Base-by-base conservation (phyloP, 2,888 invertebrate genomes). In the Trissolcus japonicus region DNA sequence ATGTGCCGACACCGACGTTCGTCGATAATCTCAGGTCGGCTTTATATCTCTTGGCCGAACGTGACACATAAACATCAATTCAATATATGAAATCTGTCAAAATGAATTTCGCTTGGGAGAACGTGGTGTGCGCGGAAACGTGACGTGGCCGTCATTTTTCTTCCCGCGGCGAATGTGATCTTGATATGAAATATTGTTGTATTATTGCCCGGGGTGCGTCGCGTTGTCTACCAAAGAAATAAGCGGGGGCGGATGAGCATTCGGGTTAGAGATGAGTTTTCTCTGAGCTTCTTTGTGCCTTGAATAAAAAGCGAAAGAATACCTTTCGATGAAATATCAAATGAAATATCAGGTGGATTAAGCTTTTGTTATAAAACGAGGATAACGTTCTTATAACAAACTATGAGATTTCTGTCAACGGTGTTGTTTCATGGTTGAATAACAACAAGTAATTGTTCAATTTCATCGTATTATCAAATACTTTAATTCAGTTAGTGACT, bases 11-110 rank as follows among this genome's bases (percentile, higher is more conserved):
- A 59, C 50, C 35, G 60, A 71, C 55, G 51, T 59, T 63, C 56
- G 72, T 54, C 71, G 73, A 78, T 80, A 84, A 80, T 85, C 86
- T 76, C 69, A 78, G 83, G 48, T 77, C 62, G 74, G 81, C 84
- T 84, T 85, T 86, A 7, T 11, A 86, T 86, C 85, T 86, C 83
- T 84, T 82, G 83, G 84, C 81, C 83, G 78, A 84, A 83, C 83
- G 83, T 84, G 86, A 86, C 87, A 81, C 83, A 86, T 83, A 87
- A 87, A 85, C 87, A 88, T 88, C 88, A 88, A 88, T 88, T 88
- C 87, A 85, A 87, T 87, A 86, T 87, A 88, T 85, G 87, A 86
- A 87, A 88, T 87, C 87, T 87, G 87, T 87, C 87, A 86, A 86
- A 86, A 87, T 86, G 87, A 86, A 86, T 87, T 87, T 86, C 86